Evolutionary conservation across 2,888 invertebrate genomes (phyloP).

Genomic region (Volucella inanis): DNA sequence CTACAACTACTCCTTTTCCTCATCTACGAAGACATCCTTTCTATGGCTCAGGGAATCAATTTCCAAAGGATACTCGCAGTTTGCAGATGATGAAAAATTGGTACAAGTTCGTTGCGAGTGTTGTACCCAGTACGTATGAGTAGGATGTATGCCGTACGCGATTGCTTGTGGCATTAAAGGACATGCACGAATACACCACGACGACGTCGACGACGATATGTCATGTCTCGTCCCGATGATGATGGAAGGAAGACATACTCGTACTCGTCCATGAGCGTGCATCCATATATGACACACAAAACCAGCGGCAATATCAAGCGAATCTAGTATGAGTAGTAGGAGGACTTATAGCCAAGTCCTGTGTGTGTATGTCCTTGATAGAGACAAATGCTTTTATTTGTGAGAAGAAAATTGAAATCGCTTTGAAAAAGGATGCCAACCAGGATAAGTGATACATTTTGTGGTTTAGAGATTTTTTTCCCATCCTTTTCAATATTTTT

Average conservation of each 20-base stretch:
- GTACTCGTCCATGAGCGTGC: constrained; percentile 21
- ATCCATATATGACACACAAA: constrained; percentile 37
- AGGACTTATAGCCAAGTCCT: background rate
- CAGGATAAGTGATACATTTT: constrained; percentile 72
- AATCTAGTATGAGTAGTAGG: background rate
- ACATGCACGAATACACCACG: constrained; percentile 42
- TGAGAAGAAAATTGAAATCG: constrained; percentile 74
- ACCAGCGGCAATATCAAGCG: background rate
- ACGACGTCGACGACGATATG: constrained; percentile 28
- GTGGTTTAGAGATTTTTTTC: constrained; percentile 16
- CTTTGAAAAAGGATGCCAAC: constrained; percentile 63
- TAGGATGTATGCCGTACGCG: background rate
- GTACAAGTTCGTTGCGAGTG: constrained; percentile 56
- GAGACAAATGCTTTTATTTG: constrained; percentile 74
- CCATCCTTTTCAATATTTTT: constrained; percentile 3
- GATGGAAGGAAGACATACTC: constrained; percentile 70
- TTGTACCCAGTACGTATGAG: no score
- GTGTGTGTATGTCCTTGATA: constrained; percentile 46
- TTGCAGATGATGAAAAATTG: constrained; percentile 72
- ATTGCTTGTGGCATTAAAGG: constrained; percentile 65
- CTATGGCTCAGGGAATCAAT: constrained; percentile 67
- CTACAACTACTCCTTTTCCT: background rate
- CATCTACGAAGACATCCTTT: constrained; percentile 55
- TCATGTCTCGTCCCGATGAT: constrained; percentile 48
- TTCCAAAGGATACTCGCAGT: constrained; percentile 38